A percentile compares a stretch with the other conserved stretches of the same genome.
Evolutionary conservation across 2,797 vertebrate species (phyloP).

Genomic region (Syngnathus acus): DNA sequence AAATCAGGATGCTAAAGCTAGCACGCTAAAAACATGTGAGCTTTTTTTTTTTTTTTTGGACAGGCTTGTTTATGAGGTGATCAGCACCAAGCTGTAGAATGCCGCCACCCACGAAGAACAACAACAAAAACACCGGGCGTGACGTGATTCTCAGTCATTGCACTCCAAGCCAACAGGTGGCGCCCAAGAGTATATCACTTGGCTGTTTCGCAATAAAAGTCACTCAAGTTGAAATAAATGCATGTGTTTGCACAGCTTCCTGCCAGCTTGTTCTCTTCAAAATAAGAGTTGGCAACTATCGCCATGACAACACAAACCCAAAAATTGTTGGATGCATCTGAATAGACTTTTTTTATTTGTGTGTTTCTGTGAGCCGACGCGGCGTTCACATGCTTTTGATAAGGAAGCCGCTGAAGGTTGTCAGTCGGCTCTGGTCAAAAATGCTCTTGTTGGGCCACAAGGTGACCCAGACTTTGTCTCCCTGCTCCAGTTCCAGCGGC

Average conservation of each 20-base stretch:
- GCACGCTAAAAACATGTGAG: neutral
- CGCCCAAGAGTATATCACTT: neutral
- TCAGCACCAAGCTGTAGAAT: too few species aligned
- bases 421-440: slow-evolving; percentile 21
- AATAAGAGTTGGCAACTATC: neutral
- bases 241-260: neutral
- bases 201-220: neutral
- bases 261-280: neutral
- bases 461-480: slow-evolving; percentile 11
- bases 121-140: neutral
- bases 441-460: neutral
- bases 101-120: too few species aligned
- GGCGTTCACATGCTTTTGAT: slow-evolving; percentile 11
- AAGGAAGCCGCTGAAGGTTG: slow-evolving; percentile 34
- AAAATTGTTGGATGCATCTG: neutral
- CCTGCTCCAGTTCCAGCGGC: slow-evolving; percentile 19
- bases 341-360: neutral
- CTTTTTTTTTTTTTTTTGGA: neutral
- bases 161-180: neutral
- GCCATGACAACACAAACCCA: neutral
- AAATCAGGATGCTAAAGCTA: neutral
- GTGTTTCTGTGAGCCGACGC: neutral
- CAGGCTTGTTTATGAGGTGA: neutral
- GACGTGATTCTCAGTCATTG: neutral
- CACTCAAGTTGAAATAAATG: neutral